phyloP scores from a whole-genome alignment of 2,797 vertebrate genomes.

The Orestias chungarensis region DNA sequence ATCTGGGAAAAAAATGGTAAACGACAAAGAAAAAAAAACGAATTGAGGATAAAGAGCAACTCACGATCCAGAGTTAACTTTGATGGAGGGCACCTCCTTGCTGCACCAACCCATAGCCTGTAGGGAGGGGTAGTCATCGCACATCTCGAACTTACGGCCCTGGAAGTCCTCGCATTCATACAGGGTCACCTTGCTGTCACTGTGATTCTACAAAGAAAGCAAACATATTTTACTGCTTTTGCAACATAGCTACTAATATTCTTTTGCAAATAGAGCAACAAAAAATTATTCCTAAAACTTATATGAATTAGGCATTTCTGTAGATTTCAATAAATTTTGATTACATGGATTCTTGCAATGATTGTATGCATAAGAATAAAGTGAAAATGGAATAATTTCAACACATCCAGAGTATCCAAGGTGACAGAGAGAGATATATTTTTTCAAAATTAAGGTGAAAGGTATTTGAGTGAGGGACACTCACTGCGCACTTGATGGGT shows the following conservation, averaged over 20 bases:
- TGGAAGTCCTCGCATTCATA: slow-evolving; percentile 95
- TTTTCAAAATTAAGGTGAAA: neutral
- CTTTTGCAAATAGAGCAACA: neutral
- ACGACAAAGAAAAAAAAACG: neutral
- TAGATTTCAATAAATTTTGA: neutral
- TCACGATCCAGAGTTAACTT: slow-evolving; percentile 95
- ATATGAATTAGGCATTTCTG: neutral
- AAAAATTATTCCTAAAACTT: too few species aligned
- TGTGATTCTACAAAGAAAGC: slow-evolving; percentile 75
- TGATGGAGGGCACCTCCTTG: slow-evolving; percentile 95
- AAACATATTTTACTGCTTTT: neutral
- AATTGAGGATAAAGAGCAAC: slow-evolving; percentile 46
- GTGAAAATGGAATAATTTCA: neutral
- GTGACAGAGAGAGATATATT: neutral
- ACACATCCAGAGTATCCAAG: neutral
- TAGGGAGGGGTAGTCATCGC: slow-evolving; percentile 94
- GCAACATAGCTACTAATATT: neutral
- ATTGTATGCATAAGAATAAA: neutral
- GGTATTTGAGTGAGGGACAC: slow-evolving; percentile 48
- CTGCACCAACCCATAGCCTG: slow-evolving; percentile 97
- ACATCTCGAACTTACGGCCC: slow-evolving; percentile 93
- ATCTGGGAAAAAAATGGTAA: neutral
- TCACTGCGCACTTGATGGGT: slow-evolving; percentile 91
- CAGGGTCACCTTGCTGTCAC: slow-evolving; percentile 91
- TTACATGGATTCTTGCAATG: neutral